Evolutionary conservation across 2,113 vertebrate species (phyloP).

Genomic region (Phylloscopus whistleri): DNA sequence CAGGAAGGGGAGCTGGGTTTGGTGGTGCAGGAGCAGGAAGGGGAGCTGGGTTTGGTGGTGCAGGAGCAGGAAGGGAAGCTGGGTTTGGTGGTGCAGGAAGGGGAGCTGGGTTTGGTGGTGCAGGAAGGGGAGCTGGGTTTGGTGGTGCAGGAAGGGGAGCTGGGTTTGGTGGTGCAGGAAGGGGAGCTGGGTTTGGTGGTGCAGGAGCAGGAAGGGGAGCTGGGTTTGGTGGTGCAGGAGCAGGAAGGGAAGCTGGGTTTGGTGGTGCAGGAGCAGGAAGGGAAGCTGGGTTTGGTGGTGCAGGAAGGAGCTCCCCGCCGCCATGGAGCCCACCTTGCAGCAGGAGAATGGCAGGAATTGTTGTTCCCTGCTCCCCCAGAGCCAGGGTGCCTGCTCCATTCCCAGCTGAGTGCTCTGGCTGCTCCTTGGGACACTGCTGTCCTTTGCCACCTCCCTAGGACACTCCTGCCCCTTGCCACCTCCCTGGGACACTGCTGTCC

Average conservation of each 20-base stretch:
- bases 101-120: not conserved
- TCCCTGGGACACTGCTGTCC: too few relatives aligned
- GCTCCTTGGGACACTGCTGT: not conserved
- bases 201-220: not conserved
- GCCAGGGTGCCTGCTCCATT: rapidly evolving
- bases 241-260: not conserved
- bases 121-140: not conserved
- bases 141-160: not conserved
- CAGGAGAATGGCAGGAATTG: rapidly evolving
- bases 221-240: too few relatives aligned
- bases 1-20: not conserved
- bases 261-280: rapidly evolving
- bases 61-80: not conserved
- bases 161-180: not conserved
- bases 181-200: not conserved
- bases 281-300: rapidly evolving
- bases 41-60: not conserved
- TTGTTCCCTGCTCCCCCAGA: rapidly evolving
- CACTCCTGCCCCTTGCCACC: too few relatives aligned
- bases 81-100: not conserved
- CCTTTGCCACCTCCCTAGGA: not conserved
- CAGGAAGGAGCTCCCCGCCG: not conserved
- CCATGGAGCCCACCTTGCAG: not conserved
- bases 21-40: rapidly evolving
- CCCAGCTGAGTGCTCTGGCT: not conserved